Evolutionary conservation across 2,797 vertebrate species (phyloP), one percentile per base, ranked within the genome.

Genomic region (Rhincodon typus): DNA sequence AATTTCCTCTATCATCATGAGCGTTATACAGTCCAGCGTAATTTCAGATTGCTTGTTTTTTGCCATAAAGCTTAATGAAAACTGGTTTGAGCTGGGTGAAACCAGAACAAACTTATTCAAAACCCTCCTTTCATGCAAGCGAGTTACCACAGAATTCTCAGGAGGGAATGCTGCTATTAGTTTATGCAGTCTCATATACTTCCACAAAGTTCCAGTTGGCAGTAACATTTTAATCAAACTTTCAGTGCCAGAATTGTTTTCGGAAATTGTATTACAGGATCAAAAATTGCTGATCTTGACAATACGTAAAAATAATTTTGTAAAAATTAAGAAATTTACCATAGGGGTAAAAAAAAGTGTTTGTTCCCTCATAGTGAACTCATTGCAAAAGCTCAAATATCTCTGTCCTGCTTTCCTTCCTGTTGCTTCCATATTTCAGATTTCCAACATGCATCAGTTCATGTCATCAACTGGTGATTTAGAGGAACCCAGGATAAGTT

Each of bases 121-220:
- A 94, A 72, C 4, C 4, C 94, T 72, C 42, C 67, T 94, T 70
- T 42, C 42, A 17, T 17, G 15, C 42, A 50, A 74, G 69, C 94
- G 27, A 50, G 69, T 74, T 94, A 69, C 88, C 90, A 93, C 94
- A 94, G 94, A 70, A 94, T 53, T 70, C 94, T 42, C 94, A 94
- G 42, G 42, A 74, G 42, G 19, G 93, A 72, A 74, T 34, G 30
- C 30, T 74, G 69, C 94, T 19, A 74, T 69, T 69, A 93, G 23
- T 66, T 69, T 69, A 42, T 69, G 66, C 23, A 12, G 62, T 69
- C 62, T 69, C 62, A 42, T 88, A 42, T 42, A 38, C 90, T 69
- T 8, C 62, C 66, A 69, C 25, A 69, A 69, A 93, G 25, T 69
- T 42, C 42, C n/a, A 69, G 1, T 13, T 38, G 62, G 34, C 88